Evolutionary conservation across 1,140 invertebrate genomes (phyloP), one percentile per base, ranked within the genome.

Genomic region (Diabrotica undecimpunctata): DNA sequence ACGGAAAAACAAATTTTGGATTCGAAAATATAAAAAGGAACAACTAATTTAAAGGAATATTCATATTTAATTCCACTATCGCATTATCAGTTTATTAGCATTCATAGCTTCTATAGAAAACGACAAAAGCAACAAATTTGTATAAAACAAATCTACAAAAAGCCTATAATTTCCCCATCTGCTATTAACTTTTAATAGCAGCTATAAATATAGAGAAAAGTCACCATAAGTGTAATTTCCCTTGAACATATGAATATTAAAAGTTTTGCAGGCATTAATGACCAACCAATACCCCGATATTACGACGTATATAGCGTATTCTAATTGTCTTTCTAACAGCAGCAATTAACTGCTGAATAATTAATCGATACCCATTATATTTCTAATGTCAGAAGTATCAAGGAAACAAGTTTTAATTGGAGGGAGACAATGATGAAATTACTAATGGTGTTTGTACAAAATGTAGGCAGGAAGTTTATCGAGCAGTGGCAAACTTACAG

Each of bases 311-410:
- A 46, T 46, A 46, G n/a, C n/a, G 41, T 46, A 46, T 46, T n/a
- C 8, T 46, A 46, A 46, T 46, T 46, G 41, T 46, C 41, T 8
- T 10, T 8, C 8, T n/a, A 46, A 46, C n/a, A 10, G 41, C 41
- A 46, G 41, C 41, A 46, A 46, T 46, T 46, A 46, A 46, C 41
- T 46, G 41, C n/a, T 46, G n/a, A 46, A 46, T 46, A 46, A 46
- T 46, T 46, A 5, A 46, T 10, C 8, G n/a, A 25, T 25, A 25
- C 1, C 25, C 25, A 25, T 25, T 25, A 25, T 25, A 46, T 46
- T 46, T 46, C 2, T 46, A 46, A 46, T 6, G 41, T n/a, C 41
- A 46, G 41, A 46, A 10, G n/a, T 46, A 46, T 10, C 41, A 46
- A 5, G 8, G 41, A n/a, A 46, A 10, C 41, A 8, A n/a, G 41